phyloP scores from a whole-genome alignment of 2,797 vertebrate species.

The Sebastes glaucus region DNA sequence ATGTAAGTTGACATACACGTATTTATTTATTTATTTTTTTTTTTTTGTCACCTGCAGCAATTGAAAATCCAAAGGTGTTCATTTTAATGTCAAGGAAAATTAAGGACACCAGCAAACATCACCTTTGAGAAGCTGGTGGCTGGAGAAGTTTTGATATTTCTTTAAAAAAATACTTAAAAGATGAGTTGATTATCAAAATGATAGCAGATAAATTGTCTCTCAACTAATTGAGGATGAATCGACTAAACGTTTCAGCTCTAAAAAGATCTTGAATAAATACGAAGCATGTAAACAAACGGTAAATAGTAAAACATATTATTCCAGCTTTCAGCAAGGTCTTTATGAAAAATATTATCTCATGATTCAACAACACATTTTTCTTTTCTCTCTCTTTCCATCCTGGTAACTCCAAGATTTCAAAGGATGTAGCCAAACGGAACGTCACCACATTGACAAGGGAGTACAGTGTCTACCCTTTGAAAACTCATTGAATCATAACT shows the following conservation, averaged over 20 bases:
- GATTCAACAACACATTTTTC: background rate
- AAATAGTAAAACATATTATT: background rate
- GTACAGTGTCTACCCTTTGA: constrained; percentile 39
- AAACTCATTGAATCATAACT: constrained; percentile 42
- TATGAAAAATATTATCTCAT: constrained; percentile 14
- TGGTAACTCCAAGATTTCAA: constrained; percentile 34
- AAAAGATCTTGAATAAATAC: background rate
- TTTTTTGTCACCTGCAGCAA: too few species aligned
- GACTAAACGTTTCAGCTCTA: background rate
- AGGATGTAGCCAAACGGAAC: constrained; percentile 35
- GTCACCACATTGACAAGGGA: constrained; percentile 17
- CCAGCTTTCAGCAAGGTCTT: background rate
- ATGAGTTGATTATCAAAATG: background rate
- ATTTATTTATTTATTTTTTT: background rate
- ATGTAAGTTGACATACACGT: background rate
- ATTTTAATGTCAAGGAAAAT: background rate
- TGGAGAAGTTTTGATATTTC: background rate
- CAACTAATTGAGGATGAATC: background rate
- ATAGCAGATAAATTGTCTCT: background rate
- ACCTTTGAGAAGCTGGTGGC: background rate
- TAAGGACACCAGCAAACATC: background rate
- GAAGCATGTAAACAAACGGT: background rate
- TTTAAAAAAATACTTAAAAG: background rate
- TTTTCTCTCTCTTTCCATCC: background rate
- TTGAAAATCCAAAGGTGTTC: background rate